Percentiles rank a stretch among this genome's conserved stretches.
Evolutionary conservation across 1,140 invertebrate species (phyloP).

Genomic region (Megathymus violae): DNA sequence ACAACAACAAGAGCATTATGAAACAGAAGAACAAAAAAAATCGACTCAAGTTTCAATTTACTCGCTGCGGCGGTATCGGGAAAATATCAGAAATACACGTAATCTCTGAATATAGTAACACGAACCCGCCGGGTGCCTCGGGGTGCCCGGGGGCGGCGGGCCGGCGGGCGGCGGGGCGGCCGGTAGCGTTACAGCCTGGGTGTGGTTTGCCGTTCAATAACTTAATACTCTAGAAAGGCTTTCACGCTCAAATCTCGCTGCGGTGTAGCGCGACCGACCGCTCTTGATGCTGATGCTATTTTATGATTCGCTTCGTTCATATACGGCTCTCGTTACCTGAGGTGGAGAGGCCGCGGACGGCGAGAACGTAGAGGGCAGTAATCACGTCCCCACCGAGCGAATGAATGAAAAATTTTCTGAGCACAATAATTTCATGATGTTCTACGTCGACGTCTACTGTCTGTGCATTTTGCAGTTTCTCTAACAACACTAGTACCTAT

Average conservation of each 20-base stretch:
- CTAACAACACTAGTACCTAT: too few species aligned
- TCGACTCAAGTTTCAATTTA: slow-evolving; percentile 30
- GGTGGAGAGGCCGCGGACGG: neutral
- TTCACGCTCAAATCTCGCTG: slow-evolving; percentile 80
- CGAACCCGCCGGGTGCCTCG: slow-evolving; percentile 37
- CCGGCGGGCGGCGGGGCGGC: too few species aligned
- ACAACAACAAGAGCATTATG: too few species aligned
- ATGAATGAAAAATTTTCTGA: neutral
- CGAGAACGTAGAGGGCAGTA: too few species aligned
- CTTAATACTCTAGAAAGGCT: slow-evolving; percentile 81
- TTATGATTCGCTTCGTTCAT: slow-evolving; percentile 29
- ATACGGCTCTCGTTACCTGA: neutral
- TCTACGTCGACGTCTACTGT: too few species aligned
- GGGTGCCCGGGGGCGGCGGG: slow-evolving; percentile 30
- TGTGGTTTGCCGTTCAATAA: slow-evolving; percentile 83
- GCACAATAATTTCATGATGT: too few species aligned
- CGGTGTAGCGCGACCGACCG: slow-evolving; percentile 49
- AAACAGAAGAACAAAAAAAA: slow-evolving; percentile 22
- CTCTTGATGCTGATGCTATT: slow-evolving; percentile 55
- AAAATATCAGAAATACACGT: slow-evolving; percentile 49
- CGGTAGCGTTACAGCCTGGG: slow-evolving; percentile 73
- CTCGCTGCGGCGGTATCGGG: slow-evolving; percentile 25
- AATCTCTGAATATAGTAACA: slow-evolving; percentile 53
- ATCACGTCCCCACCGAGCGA: too few species aligned
- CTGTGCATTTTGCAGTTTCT: too few species aligned